Evolutionary conservation across 2,113 vertebrate genomes (phyloP), one percentile per base, ranked within the genome.

Genomic region (Nematolebias whitei): DNA sequence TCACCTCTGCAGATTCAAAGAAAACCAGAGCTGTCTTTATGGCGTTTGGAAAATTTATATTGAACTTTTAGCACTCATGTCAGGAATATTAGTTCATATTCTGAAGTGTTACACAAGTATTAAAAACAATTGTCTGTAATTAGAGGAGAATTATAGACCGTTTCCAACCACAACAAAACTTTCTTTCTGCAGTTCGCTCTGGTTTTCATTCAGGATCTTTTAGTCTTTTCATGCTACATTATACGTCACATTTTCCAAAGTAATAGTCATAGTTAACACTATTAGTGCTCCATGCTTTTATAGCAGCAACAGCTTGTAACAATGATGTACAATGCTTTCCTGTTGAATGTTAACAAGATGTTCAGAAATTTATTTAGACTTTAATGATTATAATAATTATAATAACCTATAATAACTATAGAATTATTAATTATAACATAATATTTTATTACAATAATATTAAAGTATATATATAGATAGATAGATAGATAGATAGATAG

Each of bases 1-100:
- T 78, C 56, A 53, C 71, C 67, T 84, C 63, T 54, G 78, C 73
- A 49, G 71, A 67, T 85, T 83, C 68, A 75, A 50, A 44, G 62
- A 53, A 76, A 85, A 66, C 78, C 79, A 75, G 69, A 85, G 75
- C 49, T 67, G 26, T 64, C 47, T 24, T 67, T 32, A 54, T 18
- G 4, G 57, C 75, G 55, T 80, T 80, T 60, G 60, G 38, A 66
- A 75, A 68, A 59, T 39, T 67, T 73, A 77, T 67, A 78, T 66
- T 68, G 47, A 63, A 7, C 9, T 6, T 22, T 44, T 44, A 16
- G 15, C 16, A 56, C 53, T 63, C 61, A 57, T 66, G 63, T 35
- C 9, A 35, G 26, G 26, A 4, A 29, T 29, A 29, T 29, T 29
- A 29, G n/a, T n/a, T 29, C 26, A 4, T 29, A 29, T 29, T 3